Evolutionary conservation across 2,797 vertebrate genomes (phyloP), one percentile per base, ranked within the genome.

Genomic region (Dicrostonyx torquatus): DNA sequence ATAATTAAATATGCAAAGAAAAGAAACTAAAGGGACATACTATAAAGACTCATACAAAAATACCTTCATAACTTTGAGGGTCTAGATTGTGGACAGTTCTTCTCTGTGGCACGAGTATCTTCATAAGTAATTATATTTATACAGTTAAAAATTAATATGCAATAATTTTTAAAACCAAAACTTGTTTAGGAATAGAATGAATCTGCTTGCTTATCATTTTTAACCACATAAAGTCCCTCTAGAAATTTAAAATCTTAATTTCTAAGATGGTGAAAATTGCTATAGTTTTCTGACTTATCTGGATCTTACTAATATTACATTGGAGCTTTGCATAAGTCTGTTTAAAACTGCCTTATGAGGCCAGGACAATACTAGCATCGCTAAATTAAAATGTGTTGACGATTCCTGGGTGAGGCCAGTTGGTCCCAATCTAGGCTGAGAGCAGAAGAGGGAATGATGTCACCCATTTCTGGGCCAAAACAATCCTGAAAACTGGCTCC

Each of bases 231-330:
- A 77, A 92, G 22, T 62, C 55, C 92, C 82, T 90, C 87, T 89
- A 24, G 50, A 45, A 53, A 37, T 94, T 95, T 94, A 94, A 96
- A 96, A 80, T 14, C 6, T 60, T 80, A 87, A 88, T 95, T 95
- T 82, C 66, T 45, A 70, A 94, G 87, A 95, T 91, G 53, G 85
- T 90, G 31, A 93, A 95, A 96, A 93, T 62, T 66, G 70, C 77
- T 77, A 58, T 58, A 20, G 43, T 55, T 96, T 94, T 91, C 85
- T 94, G 78, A 96, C 95, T 95, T 95, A 95, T 93, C 95, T 96
- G 50, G 31, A 58, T 86, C 50, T 92, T 92, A 86, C 72, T 83
- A 97, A 88, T 78, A 87, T 9, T 66, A 34, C n/a, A 53, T 13
- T 79, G 8, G 58, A 90, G 43, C 76, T 95, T 93, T 93, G 20